A percentile compares a stretch with the other conserved stretches of the same genome.
Conservation (phyloP, 2,888 invertebrate species). For the Parnassius glacialis region DNA sequence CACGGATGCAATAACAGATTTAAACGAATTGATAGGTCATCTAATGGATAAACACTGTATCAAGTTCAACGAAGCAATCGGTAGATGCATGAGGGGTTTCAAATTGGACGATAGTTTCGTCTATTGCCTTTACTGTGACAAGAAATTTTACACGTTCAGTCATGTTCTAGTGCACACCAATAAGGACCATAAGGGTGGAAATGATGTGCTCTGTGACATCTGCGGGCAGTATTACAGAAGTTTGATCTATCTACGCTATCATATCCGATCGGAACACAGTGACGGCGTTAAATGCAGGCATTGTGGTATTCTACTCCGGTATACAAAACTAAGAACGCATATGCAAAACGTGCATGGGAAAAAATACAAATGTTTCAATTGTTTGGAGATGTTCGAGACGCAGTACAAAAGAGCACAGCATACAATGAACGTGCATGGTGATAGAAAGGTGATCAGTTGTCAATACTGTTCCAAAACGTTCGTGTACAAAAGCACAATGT, state of each 20-base stretch:
- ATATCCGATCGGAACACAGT: conserved; percentile 35
- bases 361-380: conserved; percentile 33
- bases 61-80: conserved; percentile 34
- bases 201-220: conserved; percentile 42
- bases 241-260: conserved; percentile 35
- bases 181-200: conserved; percentile 37
- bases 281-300: conserved; percentile 30
- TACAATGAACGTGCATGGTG: conserved; percentile 33
- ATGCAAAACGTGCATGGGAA: conserved; percentile 34
- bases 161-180: conserved; percentile 43
- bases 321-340: conserved; percentile 30
- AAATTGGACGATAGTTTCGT: conserved; percentile 40
- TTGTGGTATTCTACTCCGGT: conserved; percentile 29
- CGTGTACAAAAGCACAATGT: conserved; percentile 33
- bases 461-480: conserved; percentile 33
- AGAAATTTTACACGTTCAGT: conserved; percentile 37
- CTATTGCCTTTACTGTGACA: conserved; percentile 40
- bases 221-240: conserved; percentile 43
- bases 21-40: conserved; percentile 42
- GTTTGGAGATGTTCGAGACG: conserved; percentile 33
- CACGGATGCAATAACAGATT: conserved; percentile 30
- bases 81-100: conserved; percentile 38
- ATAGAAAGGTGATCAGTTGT: conserved; percentile 31
- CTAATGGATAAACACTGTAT: conserved; percentile 38
- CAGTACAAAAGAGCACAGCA: conserved; percentile 35